These are phyloP conservation scores for Drosophila suzukii DNA, from an alignment of 1,140 invertebrate genomes.

Conservation along the genomic window DNA sequence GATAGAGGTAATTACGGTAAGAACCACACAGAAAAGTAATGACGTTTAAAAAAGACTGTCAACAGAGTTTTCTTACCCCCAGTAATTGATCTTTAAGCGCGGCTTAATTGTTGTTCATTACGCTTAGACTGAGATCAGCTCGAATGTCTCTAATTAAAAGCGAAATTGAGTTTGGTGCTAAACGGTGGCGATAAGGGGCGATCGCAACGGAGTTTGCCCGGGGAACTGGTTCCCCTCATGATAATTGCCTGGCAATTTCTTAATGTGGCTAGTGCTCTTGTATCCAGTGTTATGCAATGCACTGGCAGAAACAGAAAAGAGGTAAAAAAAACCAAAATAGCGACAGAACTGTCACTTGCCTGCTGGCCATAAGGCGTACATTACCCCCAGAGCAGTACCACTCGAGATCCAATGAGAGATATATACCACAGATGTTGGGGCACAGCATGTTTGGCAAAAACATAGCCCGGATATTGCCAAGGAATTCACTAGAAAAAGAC, in stretches of 20 bases:
- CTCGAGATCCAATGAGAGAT: conserved; percentile 29
- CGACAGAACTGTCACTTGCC: conserved; percentile 70
- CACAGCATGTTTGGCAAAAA: conserved; percentile 6
- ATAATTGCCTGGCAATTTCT: conserved; percentile 51
- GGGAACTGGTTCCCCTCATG: conserved; percentile 28
- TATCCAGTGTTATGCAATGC: conserved; percentile 61
- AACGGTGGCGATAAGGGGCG: conserved; percentile 30
- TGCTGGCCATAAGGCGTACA: conserved; percentile 67
- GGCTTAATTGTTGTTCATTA: conserved; percentile 51
- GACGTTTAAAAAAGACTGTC: conserved; percentile 28
- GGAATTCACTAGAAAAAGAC: conserved; percentile 40
- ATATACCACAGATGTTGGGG: conserved; percentile 17
- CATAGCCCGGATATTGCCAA: conserved; percentile 47
- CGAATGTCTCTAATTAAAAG: conserved; percentile 67
- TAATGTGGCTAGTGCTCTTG: conserved; percentile 25
- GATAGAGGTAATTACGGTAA: conserved; percentile 23
- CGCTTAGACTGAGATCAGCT: conserved; percentile 46
- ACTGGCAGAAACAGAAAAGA: conserved; percentile 19
- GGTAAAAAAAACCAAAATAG: conserved; percentile 20
- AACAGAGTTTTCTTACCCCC: conserved; percentile 7
- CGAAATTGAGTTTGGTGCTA: conserved; percentile 58
- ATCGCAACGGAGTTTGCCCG: conserved; percentile 19
- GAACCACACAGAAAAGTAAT: conserved; percentile 26
- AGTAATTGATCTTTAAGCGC: conserved; percentile 36
- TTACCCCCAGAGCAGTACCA: conserved; percentile 53